A percentile compares a stretch with the other conserved stretches of the same genome.
Conservation (phyloP, 2,888 invertebrate species). For the Diarsia rubi region DNA sequence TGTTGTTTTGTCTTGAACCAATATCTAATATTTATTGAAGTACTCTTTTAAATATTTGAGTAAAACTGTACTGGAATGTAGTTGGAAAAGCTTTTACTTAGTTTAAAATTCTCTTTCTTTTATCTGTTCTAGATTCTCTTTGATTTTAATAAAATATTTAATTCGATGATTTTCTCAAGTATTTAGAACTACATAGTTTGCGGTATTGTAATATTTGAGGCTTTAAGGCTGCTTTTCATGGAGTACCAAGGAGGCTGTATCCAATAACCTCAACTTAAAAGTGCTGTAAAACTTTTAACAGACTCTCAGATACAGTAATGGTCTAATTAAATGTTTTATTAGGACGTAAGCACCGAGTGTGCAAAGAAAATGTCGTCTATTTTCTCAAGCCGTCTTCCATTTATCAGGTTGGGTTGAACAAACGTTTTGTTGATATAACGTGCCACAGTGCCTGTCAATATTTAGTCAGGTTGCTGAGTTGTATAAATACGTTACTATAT, state of each 20-base stretch:
- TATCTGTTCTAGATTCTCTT: background rate
- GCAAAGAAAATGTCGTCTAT: background rate
- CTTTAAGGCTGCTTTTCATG: background rate
- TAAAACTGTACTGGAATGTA: background rate
- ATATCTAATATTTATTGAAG: background rate
- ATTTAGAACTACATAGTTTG: background rate
- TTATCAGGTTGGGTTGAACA: background rate
- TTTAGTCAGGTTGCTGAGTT: background rate
- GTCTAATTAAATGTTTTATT: conserved; percentile 42
- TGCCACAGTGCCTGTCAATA: background rate
- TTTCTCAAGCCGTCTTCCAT: background rate
- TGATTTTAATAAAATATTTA: too few relatives aligned
- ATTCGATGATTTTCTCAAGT: background rate
- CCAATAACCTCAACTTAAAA: conserved; percentile 16
- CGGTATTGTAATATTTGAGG: background rate
- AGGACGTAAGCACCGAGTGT: background rate
- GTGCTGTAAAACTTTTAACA: conserved; percentile 28
- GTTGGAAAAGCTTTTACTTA: background rate
- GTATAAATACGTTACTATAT: background rate
- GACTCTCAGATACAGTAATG: conserved; percentile 21
- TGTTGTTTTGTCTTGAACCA: background rate
- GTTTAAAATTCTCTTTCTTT: background rate
- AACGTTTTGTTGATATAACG: background rate
- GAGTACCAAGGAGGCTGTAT: background rate
- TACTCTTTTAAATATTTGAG: background rate